Conservation (phyloP, 2,797 vertebrate species). For the Amphiprion clarkii region DNA sequence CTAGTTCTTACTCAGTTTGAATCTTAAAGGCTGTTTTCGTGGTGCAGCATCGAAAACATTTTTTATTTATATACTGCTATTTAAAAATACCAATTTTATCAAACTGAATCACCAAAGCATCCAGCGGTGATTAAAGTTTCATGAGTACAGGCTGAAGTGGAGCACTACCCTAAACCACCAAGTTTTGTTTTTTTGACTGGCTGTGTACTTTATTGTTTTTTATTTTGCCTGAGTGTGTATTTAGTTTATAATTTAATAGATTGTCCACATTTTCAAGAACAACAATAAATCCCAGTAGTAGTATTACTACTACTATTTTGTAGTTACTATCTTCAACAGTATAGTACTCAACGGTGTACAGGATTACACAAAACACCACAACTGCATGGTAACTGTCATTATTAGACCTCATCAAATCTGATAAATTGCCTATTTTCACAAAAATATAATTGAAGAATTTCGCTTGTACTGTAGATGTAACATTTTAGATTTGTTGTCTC, state of each 20-base stretch:
- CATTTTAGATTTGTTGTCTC: not conserved
- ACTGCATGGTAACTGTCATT: not conserved
- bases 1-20: not conserved
- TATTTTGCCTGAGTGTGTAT: not conserved
- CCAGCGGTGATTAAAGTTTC: slow-evolving; percentile 53
- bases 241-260: slow-evolving; percentile 5
- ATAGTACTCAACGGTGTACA: not conserved
- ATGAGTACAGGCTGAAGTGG: slow-evolving; percentile 52
- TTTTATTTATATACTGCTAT: slow-evolving; percentile 41
- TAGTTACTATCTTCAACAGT: not conserved
- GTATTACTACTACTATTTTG: not conserved
- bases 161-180: slow-evolving; percentile 35
- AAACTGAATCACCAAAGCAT: slow-evolving; percentile 43
- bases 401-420: not conserved
- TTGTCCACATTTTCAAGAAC: not conserved
- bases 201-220: slow-evolving; percentile 11
- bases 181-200: slow-evolving; percentile 27
- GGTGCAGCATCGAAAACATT: slow-evolving; percentile 16
- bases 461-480: too few species aligned
- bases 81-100: slow-evolving; percentile 34
- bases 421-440: not conserved
- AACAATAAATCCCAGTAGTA: not conserved
- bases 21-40: not conserved
- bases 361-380: not conserved
- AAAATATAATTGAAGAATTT: not conserved